phyloP scores from a whole-genome alignment of 1,140 invertebrate species.

The Temnothorax longispinosus region DNA sequence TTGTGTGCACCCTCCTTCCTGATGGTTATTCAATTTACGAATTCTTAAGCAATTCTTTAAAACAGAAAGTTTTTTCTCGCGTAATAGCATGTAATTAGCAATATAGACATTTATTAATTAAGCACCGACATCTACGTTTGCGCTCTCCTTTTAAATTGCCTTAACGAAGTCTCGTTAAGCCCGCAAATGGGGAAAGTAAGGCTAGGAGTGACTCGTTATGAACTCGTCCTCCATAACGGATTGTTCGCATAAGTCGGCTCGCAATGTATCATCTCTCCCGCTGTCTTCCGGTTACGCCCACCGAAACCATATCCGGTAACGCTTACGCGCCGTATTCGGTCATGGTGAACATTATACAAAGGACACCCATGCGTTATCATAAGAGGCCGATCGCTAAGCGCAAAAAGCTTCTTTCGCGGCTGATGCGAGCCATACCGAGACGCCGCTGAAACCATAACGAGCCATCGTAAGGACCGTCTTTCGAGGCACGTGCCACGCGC shows the following conservation, averaged over 20 bases:
- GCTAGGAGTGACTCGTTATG: neutral
- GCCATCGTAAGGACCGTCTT: slow-evolving; percentile 27
- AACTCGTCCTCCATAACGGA: neutral
- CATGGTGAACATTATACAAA: slow-evolving; percentile 23
- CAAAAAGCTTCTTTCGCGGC: slow-evolving; percentile 23
- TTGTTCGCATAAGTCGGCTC: neutral
- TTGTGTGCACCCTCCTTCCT: neutral
- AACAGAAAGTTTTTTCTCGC: neutral
- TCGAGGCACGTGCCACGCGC: slow-evolving; percentile 49
- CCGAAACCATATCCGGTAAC: slow-evolving; percentile 10
- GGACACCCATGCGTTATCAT: slow-evolving; percentile 33
- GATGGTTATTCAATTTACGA: no score
- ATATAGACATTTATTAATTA: neutral
- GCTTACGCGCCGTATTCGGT: neutral
- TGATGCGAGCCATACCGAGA: slow-evolving; percentile 52
- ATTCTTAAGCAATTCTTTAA: neutral
- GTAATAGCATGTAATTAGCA: neutral
- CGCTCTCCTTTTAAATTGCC: neutral
- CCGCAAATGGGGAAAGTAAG: neutral
- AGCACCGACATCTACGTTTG: neutral
- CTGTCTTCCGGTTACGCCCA: slow-evolving; percentile 25
- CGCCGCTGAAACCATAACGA: slow-evolving; percentile 62
- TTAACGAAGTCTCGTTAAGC: neutral
- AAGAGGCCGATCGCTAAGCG: slow-evolving; percentile 9
- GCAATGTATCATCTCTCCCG: slow-evolving; percentile 10